Base-by-base conservation (phyloP, 2,113 vertebrate species). In the Chascanopsetta lugubris region DNA sequence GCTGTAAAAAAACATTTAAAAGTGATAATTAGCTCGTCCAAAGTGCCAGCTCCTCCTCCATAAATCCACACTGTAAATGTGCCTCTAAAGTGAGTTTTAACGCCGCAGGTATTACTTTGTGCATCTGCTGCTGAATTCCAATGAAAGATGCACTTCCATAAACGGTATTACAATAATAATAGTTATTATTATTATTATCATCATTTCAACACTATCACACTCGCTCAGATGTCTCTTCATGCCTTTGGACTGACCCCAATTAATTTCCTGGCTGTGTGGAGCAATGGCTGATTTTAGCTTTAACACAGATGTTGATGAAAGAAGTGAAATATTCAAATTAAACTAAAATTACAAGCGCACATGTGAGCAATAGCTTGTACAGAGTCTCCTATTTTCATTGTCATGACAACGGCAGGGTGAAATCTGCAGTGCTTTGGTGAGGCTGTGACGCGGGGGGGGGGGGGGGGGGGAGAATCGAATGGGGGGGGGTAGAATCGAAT, bases 181-280 rank as follows among this genome's bases (percentile, higher is more conserved):
- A n/a, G n/a, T n/a, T n/a, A n/a, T n/a, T n/a, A n/a, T n/a, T n/a
- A n/a, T n/a, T n/a, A 15, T 15, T 6, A 34, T 32, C 20, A 51
- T 51, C 25, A 46, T 38, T 15, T 38, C 9, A n/a, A 49, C 12
- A 25, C 8, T 5, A 29, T 18, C 25, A 25, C 15, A 49, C 30
- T 29, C 36, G 3, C 43, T 34, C 53, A 68, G 21, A 58, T 51
- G 22, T 8, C 49, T 58, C 12, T 49, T 49, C n/a, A n/a, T 49
- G 40, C 18, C 54, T 68, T 49, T 50, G 8, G 36, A 42, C 46
- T 30, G 46, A 69, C 36, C 36, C 15, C 38, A 51, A 25, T 60
- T 50, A 18, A 58, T 59, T 32, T 46, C 15, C 17, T 25, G 38
- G 8, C 7, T 5, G 26, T 47, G 17, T 17, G 11, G 7, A 12